Conservation (phyloP, 2,113 vertebrate species). For the Pampusana beccarii region DNA sequence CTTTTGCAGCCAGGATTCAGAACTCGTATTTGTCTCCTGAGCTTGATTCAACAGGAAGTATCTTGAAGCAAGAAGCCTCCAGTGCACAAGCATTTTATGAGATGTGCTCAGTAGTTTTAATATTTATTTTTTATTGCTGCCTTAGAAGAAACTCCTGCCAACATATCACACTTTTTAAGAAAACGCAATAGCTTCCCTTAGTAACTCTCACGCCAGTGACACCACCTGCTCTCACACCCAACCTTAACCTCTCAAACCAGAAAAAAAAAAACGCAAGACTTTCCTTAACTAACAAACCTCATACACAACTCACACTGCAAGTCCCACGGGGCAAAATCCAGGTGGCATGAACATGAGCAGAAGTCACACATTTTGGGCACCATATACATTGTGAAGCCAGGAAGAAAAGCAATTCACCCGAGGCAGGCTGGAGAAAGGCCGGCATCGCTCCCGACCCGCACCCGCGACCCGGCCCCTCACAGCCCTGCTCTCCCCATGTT, state of each 20-base stretch:
- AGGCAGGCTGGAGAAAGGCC: not conserved
- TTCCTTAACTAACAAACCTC: not conserved
- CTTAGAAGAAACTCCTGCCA: conserved; percentile 45
- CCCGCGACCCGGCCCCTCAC: not conserved
- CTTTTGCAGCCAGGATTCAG: not conserved
- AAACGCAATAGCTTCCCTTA: conserved; percentile 11
- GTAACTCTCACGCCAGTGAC: not conserved
- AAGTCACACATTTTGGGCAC: not conserved
- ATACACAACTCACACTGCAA: not conserved
- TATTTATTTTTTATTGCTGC: conserved; percentile 43
- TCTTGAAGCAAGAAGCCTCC: conserved; percentile 20
- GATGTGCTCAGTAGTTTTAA: not conserved
- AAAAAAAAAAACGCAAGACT: not conserved
- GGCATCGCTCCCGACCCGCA: not conserved
- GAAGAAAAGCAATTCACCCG: not conserved
- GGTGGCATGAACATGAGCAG: not conserved
- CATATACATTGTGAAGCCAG: not conserved
- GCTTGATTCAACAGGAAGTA: conserved; percentile 11
- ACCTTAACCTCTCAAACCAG: not conserved
- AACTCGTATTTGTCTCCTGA: not conserved
- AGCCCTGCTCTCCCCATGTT: not conserved
- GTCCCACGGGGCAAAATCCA: not conserved
- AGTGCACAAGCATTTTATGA: conserved; percentile 26
- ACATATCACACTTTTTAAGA: not conserved
- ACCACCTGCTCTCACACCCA: not conserved